Evolutionary conservation across 2,113 vertebrate species (phyloP).

Genomic region (Climacteris rufus): DNA sequence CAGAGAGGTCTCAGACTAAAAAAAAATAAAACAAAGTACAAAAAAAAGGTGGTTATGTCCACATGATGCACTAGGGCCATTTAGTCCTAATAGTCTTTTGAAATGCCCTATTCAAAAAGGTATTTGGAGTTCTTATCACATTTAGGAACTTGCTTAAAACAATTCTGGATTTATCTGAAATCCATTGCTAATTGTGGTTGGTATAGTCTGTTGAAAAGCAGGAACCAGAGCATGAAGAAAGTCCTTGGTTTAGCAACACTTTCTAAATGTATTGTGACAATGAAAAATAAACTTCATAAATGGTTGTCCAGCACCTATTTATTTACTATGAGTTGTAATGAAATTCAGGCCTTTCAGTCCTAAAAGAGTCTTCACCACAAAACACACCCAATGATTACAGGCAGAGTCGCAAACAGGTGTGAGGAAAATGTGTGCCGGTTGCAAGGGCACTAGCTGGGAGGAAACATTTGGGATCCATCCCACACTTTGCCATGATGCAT

Average conservation of each 20-base stretch:
- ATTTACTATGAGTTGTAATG: background rate
- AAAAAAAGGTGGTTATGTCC: background rate
- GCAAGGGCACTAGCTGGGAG: background rate
- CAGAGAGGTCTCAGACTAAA: background rate
- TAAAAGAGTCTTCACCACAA: background rate
- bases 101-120: background rate
- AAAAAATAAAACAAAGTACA: background rate
- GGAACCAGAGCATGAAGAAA: background rate
- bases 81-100: background rate
- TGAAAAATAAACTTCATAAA: background rate
- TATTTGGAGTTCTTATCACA: background rate
- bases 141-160: background rate
- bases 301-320: background rate
- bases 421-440: rapidly evolving
- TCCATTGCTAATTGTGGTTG: background rate
- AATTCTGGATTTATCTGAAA: background rate
- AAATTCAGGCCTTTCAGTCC: background rate
- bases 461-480: background rate
- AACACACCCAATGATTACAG: rapidly evolving
- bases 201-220: background rate
- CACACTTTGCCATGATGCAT: rapidly evolving
- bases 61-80: background rate
- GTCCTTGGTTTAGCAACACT: background rate
- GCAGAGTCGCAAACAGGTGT: rapidly evolving
- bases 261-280: background rate